Conservation (phyloP, 1,140 invertebrate genomes). For the Chelonus insularis region DNA sequence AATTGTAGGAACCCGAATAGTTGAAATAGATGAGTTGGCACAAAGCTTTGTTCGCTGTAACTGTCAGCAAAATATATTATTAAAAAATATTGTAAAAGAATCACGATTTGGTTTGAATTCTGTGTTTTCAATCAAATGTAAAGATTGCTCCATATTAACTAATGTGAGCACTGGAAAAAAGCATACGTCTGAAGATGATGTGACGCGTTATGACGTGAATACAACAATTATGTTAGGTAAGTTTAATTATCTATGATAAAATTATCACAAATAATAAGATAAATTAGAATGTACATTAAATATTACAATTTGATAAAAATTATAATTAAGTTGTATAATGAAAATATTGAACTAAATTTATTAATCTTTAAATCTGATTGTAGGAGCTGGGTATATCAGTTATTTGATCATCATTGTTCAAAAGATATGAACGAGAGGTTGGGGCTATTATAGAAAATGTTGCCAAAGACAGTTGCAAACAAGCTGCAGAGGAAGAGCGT, state of each 20-base stretch:
- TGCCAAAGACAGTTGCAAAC: conserved; percentile 5
- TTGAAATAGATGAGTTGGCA: conserved; percentile 15
- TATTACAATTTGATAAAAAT: neutral
- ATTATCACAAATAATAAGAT: neutral
- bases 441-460: neutral
- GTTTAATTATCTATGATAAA: neutral
- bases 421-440: conserved; percentile 9
- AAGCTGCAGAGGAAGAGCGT: conserved; percentile 5
- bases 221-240: conserved; percentile 5
- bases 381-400: conserved; percentile 7
- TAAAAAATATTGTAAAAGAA: conserved; percentile 16
- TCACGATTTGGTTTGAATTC: conserved; percentile 9
- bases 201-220: neutral
- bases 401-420: neutral
- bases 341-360: neutral
- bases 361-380: neutral
- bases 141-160: conserved; percentile 8
- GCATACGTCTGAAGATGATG: neutral
- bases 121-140: conserved; percentile 5
- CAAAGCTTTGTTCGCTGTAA: conserved; percentile 19
- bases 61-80: conserved; percentile 6
- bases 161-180: conserved; percentile 3
- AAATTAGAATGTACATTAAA: neutral
- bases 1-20: conserved; percentile 15
- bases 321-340: neutral